Percentiles rank a stretch among this genome's conserved stretches.
These are phyloP conservation scores for Struthio camelus DNA, from an alignment of 2,113 vertebrate genomes.

Conservation along the genomic window DNA sequence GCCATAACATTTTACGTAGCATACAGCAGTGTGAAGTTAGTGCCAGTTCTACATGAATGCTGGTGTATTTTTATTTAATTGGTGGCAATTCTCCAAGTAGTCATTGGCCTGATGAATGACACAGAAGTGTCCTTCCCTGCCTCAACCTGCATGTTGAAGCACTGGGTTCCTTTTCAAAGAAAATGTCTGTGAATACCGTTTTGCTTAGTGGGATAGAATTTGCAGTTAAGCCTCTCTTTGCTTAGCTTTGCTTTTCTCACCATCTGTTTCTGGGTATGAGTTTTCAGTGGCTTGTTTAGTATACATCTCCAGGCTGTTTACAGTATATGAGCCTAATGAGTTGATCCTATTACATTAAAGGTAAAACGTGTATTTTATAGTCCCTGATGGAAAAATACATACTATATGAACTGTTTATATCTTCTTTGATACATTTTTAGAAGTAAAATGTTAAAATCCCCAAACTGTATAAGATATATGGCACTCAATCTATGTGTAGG, in stretches of 20 bases:
- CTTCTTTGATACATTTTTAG: not conserved
- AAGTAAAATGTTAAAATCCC: constrained; percentile 7
- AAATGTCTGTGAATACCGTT: constrained; percentile 5
- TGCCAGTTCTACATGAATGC: constrained; percentile 32
- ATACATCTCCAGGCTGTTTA: constrained; percentile 65
- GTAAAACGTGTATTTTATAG: constrained; percentile 38
- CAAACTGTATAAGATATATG: not conserved
- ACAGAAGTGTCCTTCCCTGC: constrained; percentile 32
- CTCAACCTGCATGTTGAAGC: not conserved
- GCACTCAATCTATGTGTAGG: not conserved
- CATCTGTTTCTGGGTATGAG: constrained; percentile 69
- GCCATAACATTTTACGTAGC: constrained; percentile 59
- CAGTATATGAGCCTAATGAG: constrained; percentile 59
- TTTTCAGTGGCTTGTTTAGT: constrained; percentile 61
- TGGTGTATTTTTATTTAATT: constrained; percentile 14
- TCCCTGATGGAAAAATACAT: not conserved
- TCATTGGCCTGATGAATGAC: constrained; percentile 47
- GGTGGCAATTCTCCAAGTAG: constrained; percentile 60
- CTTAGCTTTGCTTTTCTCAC: constrained; percentile 69
- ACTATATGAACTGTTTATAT: not conserved
- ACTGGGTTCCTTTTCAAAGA: not conserved
- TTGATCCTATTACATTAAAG: constrained; percentile 42
- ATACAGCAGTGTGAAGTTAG: not conserved
- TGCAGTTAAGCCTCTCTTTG: constrained; percentile 57
- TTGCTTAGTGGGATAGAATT: constrained; percentile 54